These are phyloP conservation scores for Nemotelus nigrinus DNA, from an alignment of 2,888 invertebrate species.

Conservation along the genomic window DNA sequence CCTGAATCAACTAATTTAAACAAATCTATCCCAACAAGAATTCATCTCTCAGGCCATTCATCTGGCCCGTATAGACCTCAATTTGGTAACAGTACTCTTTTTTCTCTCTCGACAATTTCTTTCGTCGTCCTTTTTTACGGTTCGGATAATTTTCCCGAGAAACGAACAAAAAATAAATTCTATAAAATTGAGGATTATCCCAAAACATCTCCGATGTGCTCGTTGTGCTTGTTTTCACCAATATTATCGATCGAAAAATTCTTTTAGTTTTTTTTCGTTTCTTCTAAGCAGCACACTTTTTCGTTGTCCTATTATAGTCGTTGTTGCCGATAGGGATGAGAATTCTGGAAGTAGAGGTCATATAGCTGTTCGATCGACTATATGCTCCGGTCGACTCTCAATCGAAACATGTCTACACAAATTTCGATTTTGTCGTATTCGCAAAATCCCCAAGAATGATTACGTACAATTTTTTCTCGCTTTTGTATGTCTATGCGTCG, in stretches of 20 bases:
- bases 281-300: background rate
- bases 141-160: background rate
- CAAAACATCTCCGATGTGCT: background rate
- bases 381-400: too few relatives aligned
- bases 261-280: background rate
- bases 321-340: too few relatives aligned
- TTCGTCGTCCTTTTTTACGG: too few relatives aligned
- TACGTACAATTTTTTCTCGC: slow-evolving; percentile 1
- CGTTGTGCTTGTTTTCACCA: background rate
- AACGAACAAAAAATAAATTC: background rate
- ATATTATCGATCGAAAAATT: background rate
- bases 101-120: too few relatives aligned
- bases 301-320: too few relatives aligned
- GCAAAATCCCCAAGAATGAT: slow-evolving; percentile 16
- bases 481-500: background rate
- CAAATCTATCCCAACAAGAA: too few relatives aligned
- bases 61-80: too few relatives aligned
- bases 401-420: background rate
- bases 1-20: too few relatives aligned
- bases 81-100: too few relatives aligned
- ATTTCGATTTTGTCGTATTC: slow-evolving; percentile 15
- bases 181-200: background rate
- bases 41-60: too few relatives aligned
- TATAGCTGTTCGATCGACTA: too few relatives aligned
- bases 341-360: too few relatives aligned